Evolutionary conservation across 1,140 invertebrate genomes (phyloP).

Genomic region (Bombus picipes): DNA sequence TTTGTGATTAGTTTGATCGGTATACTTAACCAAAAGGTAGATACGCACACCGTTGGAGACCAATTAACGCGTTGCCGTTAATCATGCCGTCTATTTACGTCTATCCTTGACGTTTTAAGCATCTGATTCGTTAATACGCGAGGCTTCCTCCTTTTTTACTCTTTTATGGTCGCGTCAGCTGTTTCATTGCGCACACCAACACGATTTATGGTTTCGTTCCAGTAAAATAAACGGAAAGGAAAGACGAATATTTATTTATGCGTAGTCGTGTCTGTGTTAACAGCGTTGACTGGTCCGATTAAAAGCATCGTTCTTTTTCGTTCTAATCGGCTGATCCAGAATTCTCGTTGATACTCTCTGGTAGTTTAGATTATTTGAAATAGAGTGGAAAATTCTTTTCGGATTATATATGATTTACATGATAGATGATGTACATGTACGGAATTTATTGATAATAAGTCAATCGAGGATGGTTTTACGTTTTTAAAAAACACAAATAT

Average conservation of each 20-base stretch:
- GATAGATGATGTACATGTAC: background rate
- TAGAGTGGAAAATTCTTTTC: background rate
- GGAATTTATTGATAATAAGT: background rate
- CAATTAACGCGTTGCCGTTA: conserved; percentile 51
- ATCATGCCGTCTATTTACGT: conserved; percentile 49
- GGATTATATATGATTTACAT: background rate
- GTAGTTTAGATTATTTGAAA: background rate
- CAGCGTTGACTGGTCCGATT: background rate
- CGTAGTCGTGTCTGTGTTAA: background rate
- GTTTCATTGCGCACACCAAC: conserved; percentile 18
- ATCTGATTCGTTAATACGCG: background rate
- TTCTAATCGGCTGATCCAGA: background rate
- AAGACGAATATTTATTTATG: background rate
- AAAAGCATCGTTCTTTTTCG: background rate
- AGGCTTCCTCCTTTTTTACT: conserved; percentile 7
- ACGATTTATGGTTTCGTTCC: conserved; percentile 29
- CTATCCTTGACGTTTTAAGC: conserved; percentile 41
- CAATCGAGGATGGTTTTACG: background rate
- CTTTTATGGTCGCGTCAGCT: conserved; percentile 12
- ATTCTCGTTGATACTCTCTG: too few species aligned
- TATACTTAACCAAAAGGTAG: conserved; percentile 39
- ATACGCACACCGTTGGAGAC: conserved; percentile 48
- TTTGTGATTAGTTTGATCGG: conserved; percentile 18
- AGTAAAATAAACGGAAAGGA: background rate
- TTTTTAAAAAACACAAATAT: background rate